Conservation (phyloP, 2,113 vertebrate species). For the Jacana jacana region DNA sequence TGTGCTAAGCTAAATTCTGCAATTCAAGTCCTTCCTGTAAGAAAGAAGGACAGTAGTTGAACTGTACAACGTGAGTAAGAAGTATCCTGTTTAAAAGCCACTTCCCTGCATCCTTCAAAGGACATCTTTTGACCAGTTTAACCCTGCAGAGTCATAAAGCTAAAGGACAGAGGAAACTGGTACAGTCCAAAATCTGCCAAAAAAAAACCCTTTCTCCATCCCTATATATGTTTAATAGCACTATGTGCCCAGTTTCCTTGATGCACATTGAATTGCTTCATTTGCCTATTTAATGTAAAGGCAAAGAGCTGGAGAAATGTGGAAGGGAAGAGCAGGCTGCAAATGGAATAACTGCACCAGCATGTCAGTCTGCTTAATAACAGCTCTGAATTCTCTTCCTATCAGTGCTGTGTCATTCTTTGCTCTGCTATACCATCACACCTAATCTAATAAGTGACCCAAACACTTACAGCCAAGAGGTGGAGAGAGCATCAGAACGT, state of each 20-base stretch:
- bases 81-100: constrained; percentile 9
- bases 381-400: neutral
- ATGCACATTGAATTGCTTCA: neutral
- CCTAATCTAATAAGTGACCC: neutral
- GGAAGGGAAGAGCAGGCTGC: neutral
- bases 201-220: neutral
- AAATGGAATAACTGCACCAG: neutral
- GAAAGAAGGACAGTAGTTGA: constrained; percentile 23
- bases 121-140: neutral
- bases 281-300: neutral
- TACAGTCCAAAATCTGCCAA: neutral
- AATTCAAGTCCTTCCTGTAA: constrained; percentile 34
- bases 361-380: neutral
- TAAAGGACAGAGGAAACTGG: constrained; percentile 3
- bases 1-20: constrained; percentile 44
- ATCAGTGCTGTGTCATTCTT: neutral
- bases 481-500: neutral
- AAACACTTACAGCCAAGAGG: neutral
- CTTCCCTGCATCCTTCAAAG: constrained; percentile 20
- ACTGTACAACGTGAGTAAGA: constrained; percentile 40
- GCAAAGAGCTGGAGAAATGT: neutral
- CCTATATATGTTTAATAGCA: neutral
- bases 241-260: neutral
- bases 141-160: constrained; percentile 4
- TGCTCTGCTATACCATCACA: neutral